phyloP scores from a whole-genome alignment of 2,797 vertebrate genomes.

The Chelon labrosus region DNA sequence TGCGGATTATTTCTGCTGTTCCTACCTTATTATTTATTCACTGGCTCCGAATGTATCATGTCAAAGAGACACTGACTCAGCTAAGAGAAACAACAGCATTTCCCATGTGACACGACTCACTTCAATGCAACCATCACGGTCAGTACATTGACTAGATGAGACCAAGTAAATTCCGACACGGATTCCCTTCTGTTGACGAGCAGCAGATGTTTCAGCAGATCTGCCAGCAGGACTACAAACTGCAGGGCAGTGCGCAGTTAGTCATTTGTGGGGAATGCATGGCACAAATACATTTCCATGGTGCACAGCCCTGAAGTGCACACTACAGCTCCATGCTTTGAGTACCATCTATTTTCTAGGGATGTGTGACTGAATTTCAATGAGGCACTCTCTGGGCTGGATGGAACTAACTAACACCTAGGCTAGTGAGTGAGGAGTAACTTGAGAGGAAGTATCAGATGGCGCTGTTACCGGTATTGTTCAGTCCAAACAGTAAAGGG shows the following conservation, averaged over 20 bases:
- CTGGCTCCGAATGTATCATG: not conserved
- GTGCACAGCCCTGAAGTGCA: not conserved
- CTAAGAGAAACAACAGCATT: not conserved
- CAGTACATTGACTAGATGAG: not conserved
- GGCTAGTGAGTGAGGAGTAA: not conserved
- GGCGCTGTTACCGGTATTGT: constrained; percentile 90
- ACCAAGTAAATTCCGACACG: not conserved
- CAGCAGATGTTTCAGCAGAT: not conserved
- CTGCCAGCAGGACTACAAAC: not conserved
- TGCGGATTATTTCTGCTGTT: not conserved
- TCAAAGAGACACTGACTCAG: not conserved
- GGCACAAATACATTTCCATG: not conserved
- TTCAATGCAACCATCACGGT: not conserved
- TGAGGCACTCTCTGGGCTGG: not conserved
- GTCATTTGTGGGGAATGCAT: not conserved
- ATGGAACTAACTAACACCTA: not conserved
- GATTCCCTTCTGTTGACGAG: not conserved
- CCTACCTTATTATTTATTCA: too few relatives aligned
- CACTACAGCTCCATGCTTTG: not conserved
- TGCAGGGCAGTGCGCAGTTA: not conserved
- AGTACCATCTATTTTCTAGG: not conserved
- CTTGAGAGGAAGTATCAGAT: not conserved
- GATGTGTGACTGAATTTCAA: not conserved
- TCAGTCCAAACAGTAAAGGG: constrained; percentile 96
- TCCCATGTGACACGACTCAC: not conserved